These are phyloP conservation scores for Conus betulinus DNA, from an alignment of 1,140 invertebrate genomes.

Conservation along the genomic window DNA sequence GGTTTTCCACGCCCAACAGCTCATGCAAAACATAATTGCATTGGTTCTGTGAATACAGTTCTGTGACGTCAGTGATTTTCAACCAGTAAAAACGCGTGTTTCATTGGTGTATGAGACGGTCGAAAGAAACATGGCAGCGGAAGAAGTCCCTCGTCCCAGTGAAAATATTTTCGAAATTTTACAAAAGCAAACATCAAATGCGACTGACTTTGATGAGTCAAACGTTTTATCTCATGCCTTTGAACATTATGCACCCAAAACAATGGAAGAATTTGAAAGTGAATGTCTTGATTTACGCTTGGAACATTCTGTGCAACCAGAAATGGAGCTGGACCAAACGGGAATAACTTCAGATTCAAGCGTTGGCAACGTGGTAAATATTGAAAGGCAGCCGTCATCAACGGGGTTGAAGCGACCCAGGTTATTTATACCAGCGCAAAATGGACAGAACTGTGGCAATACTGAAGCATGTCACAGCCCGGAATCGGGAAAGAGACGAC, in stretches of 20 bases:
- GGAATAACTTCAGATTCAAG: neutral
- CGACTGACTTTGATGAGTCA: conserved; percentile 39
- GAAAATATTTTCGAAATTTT: conserved; percentile 65
- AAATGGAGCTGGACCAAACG: conserved; percentile 10
- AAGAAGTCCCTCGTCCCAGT: conserved; percentile 53
- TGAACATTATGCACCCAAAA: conserved; percentile 60
- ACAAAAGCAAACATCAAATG: conserved; percentile 52
- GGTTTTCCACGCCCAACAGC: too few relatives aligned
- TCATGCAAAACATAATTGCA: conserved; percentile 9
- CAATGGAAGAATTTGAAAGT: conserved; percentile 58
- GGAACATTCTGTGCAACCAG: conserved; percentile 41
- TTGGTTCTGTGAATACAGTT: conserved; percentile 45
- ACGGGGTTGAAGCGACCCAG: conserved; percentile 56
- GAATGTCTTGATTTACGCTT: conserved; percentile 71
- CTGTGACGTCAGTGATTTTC: conserved; percentile 31
- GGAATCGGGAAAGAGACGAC: conserved; percentile 65
- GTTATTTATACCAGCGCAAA: conserved; percentile 44
- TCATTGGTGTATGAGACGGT: conserved; percentile 46
- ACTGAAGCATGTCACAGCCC: conserved; percentile 58
- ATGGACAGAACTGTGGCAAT: conserved; percentile 22
- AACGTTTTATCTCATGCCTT: conserved; percentile 50
- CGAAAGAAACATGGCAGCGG: conserved; percentile 78
- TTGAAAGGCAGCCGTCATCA: conserved; percentile 27
- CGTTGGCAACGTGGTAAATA: conserved; percentile 1
- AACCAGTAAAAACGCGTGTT: conserved; percentile 50